Conservation (phyloP, 2,888 invertebrate species). For the Zhengitettix transpicula region DNA sequence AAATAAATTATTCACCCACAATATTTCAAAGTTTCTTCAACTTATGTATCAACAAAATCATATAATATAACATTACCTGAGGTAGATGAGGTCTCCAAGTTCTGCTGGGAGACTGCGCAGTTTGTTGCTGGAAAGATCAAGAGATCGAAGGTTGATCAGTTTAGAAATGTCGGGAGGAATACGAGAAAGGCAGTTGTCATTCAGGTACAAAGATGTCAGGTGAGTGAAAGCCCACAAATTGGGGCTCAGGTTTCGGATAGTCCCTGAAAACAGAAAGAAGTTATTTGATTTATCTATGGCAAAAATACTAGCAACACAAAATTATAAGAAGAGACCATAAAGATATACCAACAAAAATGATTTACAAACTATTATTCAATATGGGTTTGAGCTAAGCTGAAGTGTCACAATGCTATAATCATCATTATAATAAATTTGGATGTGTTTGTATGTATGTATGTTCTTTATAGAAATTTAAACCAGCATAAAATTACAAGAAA, state of each 20-base stretch:
- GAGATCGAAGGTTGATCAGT: constrained; percentile 64
- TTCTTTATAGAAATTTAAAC: no score
- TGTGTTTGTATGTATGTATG: no score
- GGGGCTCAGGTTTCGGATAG: constrained; percentile 85
- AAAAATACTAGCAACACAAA: no score
- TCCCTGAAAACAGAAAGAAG: constrained; percentile 41
- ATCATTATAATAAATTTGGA: no score
- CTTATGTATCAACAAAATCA: neutral
- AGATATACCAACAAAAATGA: no score
- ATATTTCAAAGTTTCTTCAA: neutral
- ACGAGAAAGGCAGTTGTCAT: constrained; percentile 84
- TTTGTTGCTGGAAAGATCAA: constrained; percentile 92
- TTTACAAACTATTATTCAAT: no score
- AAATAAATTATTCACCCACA: neutral
- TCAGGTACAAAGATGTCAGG: constrained; percentile 86
- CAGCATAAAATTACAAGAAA: no score
- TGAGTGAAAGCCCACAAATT: constrained; percentile 81
- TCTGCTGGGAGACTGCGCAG: constrained; percentile 87
- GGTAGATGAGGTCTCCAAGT: constrained; percentile 87
- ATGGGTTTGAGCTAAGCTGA: no score
- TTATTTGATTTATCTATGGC: no score
- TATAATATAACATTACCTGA: constrained; percentile 43
- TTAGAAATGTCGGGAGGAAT: constrained; percentile 82
- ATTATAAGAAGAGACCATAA: no score
- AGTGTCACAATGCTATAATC: no score